Evolutionary conservation across 2,888 invertebrate genomes (phyloP).

Genomic region (Mallateleia sp.): DNA sequence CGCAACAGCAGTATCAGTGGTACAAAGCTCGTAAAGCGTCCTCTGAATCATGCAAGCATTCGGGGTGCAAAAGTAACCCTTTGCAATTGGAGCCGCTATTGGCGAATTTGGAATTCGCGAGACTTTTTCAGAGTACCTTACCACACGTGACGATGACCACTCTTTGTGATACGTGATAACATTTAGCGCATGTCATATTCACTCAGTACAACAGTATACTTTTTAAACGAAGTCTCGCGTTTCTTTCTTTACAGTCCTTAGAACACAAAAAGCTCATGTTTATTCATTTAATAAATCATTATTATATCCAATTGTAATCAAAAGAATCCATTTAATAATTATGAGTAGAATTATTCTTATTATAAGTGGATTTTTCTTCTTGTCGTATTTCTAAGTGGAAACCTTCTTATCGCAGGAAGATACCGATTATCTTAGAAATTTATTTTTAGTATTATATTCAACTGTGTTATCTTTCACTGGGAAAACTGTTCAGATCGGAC

Average conservation of each 20-base stretch:
- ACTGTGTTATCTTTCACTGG: too few relatives aligned
- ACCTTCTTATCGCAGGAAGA: too few relatives aligned
- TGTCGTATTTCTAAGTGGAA: too few relatives aligned
- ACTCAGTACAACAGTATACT: conserved; percentile 26
- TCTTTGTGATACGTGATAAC: conserved; percentile 76
- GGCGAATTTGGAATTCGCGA: conserved; percentile 55
- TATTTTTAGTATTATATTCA: too few relatives aligned
- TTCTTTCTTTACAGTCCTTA: not conserved
- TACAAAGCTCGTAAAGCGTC: conserved; percentile 69
- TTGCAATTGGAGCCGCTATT: conserved; percentile 67
- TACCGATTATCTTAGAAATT: too few relatives aligned
- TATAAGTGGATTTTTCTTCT: too few relatives aligned
- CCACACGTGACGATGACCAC: conserved; percentile 66
- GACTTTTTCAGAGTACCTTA: conserved; percentile 58
- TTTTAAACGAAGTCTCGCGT: conserved; percentile 7
- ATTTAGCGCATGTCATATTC: conserved; percentile 49
- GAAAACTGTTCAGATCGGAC: too few relatives aligned
- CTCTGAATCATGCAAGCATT: conserved; percentile 46
- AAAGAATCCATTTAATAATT: too few relatives aligned
- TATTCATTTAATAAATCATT: too few relatives aligned
- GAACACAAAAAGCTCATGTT: not conserved
- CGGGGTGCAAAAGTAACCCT: conserved; percentile 57
- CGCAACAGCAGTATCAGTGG: conserved; percentile 75
- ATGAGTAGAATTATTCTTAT: too few relatives aligned
- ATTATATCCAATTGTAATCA: too few relatives aligned